Percentiles rank a stretch among this genome's conserved stretches.
These are phyloP conservation scores for Pollenia griseotomentosa DNA, from an alignment of 2,888 invertebrate species.

Conservation along the genomic window DNA sequence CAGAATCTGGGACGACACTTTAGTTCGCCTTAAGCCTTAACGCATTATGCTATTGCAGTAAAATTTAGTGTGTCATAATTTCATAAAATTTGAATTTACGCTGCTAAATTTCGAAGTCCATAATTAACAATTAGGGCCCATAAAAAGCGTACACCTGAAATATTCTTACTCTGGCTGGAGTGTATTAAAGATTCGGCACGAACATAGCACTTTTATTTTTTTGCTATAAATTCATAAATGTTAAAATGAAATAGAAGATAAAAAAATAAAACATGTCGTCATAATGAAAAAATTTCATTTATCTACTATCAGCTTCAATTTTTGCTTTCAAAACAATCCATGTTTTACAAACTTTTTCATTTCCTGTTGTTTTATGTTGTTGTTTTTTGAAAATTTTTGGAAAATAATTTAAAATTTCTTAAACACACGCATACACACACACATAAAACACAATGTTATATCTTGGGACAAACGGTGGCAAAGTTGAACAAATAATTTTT, in stretches of 20 bases:
- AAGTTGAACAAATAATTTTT: neutral
- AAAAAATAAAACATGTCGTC: slow-evolving; percentile 17
- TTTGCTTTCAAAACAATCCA: neutral
- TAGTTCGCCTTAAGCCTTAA: no score
- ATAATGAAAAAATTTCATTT: slow-evolving; percentile 60
- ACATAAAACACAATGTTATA: neutral
- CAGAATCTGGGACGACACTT: no score
- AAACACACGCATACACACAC: neutral
- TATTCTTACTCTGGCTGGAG: no score
- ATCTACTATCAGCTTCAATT: slow-evolving; percentile 10
- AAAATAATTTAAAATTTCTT: slow-evolving; percentile 49
- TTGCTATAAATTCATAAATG: neutral
- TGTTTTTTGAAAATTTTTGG: neutral
- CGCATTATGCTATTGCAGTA: no score
- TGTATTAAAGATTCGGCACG: neutral
- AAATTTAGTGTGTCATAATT: no score
- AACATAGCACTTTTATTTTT: neutral
- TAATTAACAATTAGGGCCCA: no score
- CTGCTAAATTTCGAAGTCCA: no score
- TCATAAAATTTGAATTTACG: no score
- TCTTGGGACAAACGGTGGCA: neutral
- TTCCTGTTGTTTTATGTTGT: slow-evolving; percentile 3
- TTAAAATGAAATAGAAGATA: neutral
- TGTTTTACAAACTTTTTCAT: slow-evolving; percentile 45
- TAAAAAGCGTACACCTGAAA: no score